Conservation (phyloP, 2,888 invertebrate genomes). For the Sericinus montela region DNA sequence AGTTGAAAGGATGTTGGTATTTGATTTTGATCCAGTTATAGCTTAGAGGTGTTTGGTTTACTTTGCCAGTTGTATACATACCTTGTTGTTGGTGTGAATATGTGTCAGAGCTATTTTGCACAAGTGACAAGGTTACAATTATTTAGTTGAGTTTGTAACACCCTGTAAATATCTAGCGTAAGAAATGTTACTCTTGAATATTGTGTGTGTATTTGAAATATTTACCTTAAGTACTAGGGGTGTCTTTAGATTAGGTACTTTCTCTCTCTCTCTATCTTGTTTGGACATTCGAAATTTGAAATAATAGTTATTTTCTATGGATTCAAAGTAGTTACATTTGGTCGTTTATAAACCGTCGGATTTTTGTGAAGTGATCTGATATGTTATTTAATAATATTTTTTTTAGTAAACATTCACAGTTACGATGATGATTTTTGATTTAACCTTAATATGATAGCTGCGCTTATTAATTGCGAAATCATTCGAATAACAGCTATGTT, state of each 20-base stretch:
- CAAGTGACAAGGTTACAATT: constrained; percentile 30
- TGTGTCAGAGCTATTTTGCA: not conserved
- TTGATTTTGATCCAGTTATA: constrained; percentile 8
- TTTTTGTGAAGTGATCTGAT: constrained; percentile 32
- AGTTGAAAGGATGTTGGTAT: constrained; percentile 4
- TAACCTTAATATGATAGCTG: no score
- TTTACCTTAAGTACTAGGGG: constrained; percentile 42
- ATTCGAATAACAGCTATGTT: no score
- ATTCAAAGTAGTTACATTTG: constrained; percentile 41
- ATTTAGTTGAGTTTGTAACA: constrained; percentile 38
- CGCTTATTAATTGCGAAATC: no score
- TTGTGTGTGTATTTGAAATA: constrained; percentile 47
- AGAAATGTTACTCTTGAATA: constrained; percentile 52
- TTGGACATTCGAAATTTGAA: constrained; percentile 40
- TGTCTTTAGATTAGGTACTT: constrained; percentile 37
- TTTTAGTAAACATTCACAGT: no score
- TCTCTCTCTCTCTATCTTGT: constrained; percentile 45
- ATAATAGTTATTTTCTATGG: constrained; percentile 41
- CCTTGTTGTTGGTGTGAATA: not conserved
- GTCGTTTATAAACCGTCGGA: constrained; percentile 27
- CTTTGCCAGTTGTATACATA: constrained; percentile 6
- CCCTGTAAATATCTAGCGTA: constrained; percentile 49
- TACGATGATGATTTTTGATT: no score
- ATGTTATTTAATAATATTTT: no score
- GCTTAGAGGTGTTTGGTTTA: constrained; percentile 11